These are phyloP conservation scores for Drosophila littoralis DNA, from an alignment of 1,140 invertebrate genomes.

Conservation along the genomic window DNA sequence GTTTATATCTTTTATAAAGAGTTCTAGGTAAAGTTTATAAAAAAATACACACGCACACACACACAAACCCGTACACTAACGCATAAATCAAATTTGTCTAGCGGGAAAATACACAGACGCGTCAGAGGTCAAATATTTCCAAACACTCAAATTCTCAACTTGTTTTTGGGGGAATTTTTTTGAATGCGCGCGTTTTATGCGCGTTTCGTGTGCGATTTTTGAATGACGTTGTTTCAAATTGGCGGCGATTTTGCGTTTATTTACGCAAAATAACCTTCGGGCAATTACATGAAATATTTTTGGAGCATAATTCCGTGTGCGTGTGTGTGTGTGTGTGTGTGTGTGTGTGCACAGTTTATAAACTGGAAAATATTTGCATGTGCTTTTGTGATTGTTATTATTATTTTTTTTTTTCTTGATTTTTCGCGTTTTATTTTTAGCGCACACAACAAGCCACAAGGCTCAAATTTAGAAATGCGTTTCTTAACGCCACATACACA, in stretches of 20 bases:
- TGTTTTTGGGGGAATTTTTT: constrained; percentile 17
- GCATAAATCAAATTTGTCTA: constrained; percentile 37
- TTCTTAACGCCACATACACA: constrained; percentile 32
- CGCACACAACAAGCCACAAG: constrained; percentile 40
- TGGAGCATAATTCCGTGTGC: constrained; percentile 11
- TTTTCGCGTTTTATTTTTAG: constrained; percentile 65
- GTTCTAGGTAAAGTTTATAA: constrained; percentile 67
- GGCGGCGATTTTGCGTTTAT: constrained; percentile 15
- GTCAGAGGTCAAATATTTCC: constrained; percentile 42
- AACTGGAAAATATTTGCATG: constrained; percentile 57
- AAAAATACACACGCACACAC: constrained; percentile 43
- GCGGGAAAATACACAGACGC: constrained; percentile 52
- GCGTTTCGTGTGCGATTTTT: constrained; percentile 51
- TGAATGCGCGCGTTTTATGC: constrained; percentile 36
- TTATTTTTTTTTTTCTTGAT: constrained; percentile 15
- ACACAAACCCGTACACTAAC: constrained; percentile 15
- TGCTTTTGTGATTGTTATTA: constrained; percentile 24
- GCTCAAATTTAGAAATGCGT: constrained; percentile 51
- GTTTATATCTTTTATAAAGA: constrained; percentile 48
- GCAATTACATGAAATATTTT: constrained; percentile 40
- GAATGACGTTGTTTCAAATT: constrained; percentile 30
- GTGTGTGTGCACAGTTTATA: constrained; percentile 39
- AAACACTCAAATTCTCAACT: background rate
- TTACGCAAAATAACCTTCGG: constrained; percentile 23
- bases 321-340: constrained; percentile 1